These are phyloP conservation scores for Manis pentadactyla DNA, from an alignment of 2,797 vertebrate species.

Conservation along the genomic window DNA sequence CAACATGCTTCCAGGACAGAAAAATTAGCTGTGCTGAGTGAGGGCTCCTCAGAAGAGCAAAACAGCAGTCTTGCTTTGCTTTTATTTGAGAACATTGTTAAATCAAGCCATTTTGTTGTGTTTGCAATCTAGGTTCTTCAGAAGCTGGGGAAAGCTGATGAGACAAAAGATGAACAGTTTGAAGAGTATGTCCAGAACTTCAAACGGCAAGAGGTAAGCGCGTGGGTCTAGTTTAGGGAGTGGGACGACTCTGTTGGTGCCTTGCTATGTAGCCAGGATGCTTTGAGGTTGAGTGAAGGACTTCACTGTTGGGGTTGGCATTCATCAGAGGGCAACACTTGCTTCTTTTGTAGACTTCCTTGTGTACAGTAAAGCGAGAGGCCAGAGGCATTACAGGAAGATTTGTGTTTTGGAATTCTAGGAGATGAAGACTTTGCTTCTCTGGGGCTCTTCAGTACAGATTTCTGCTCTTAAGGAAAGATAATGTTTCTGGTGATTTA, in stretches of 20 bases:
- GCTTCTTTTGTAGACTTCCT: not conserved
- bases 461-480: not conserved
- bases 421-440: not conserved
- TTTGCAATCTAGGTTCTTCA: slow-evolving; percentile 91
- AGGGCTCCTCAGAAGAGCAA: not conserved
- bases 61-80: not conserved
- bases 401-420: not conserved
- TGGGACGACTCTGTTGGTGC: not conserved
- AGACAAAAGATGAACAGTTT: slow-evolving; percentile 99
- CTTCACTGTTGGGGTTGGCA: not conserved
- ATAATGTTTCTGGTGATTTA: not conserved
- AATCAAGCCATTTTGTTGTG: slow-evolving; percentile 35
- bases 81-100: not conserved
- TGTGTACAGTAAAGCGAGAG: not conserved
- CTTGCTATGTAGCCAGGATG: not conserved
- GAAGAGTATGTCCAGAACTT: slow-evolving; percentile 98
- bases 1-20: not conserved
- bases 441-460: not conserved
- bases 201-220: slow-evolving; percentile 95
- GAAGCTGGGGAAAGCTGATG: slow-evolving; percentile 98
- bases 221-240: not conserved
- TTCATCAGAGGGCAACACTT: not conserved
- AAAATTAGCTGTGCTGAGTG: not conserved
- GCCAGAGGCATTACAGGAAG: not conserved
- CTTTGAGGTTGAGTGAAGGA: not conserved